These are phyloP conservation scores for Camponotus fellah DNA, from an alignment of 2,888 invertebrate species.

Conservation along the genomic window DNA sequence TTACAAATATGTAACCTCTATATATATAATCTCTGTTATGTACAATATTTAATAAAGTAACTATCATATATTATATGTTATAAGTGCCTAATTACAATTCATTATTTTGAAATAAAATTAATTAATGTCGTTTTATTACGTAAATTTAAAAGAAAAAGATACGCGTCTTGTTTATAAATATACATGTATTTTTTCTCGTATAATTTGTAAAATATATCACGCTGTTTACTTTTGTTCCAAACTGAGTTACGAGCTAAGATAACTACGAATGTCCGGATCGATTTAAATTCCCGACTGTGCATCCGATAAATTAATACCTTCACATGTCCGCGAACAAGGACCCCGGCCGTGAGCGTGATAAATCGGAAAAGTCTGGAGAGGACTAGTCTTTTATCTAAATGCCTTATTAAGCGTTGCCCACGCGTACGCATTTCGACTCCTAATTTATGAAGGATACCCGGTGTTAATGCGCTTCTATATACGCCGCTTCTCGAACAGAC, in stretches of 20 bases:
- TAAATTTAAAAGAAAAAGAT: not conserved
- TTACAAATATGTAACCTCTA: not conserved
- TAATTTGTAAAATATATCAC: not conserved
- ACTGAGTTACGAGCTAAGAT: not conserved
- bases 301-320: slow-evolving; percentile 51
- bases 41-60: not conserved
- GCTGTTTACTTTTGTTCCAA: not conserved
- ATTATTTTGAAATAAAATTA: not conserved
- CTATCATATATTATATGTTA: not conserved
- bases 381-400: slow-evolving; percentile 70
- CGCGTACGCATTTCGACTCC: slow-evolving; percentile 69
- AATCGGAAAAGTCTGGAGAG: slow-evolving; percentile 65
- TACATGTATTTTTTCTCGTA: not conserved
- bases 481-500: slow-evolving; percentile 61
- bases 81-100: not conserved
- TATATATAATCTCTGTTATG: not conserved
- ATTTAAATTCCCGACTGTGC: slow-evolving; percentile 13
- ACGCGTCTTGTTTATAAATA: not conserved
- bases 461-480: slow-evolving; percentile 72
- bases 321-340: slow-evolving; percentile 43
- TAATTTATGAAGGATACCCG: slow-evolving; percentile 73
- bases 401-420: slow-evolving; percentile 75
- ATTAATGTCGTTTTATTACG: not conserved
- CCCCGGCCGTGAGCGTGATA: slow-evolving; percentile 62
- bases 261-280: not conserved